Evolutionary conservation across 2,888 invertebrate genomes (phyloP), one percentile per base, ranked within the genome.

Genomic region (Noctua pronuba): DNA sequence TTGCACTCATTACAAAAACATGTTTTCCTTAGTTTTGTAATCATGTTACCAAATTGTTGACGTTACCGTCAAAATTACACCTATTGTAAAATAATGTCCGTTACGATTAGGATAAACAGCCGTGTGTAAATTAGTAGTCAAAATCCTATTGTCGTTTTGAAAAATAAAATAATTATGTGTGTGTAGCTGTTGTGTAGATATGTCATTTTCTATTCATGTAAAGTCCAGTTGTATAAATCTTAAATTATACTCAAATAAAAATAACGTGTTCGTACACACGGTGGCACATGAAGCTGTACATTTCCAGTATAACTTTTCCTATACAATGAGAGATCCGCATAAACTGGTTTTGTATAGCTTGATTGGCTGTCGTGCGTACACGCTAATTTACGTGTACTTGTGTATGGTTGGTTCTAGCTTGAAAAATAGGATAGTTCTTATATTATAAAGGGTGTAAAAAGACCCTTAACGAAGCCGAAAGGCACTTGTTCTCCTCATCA

Each of bases 1-100:
- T 75, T 66, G 67, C 46, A 70, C 64, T 77, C 55, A 73, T 69
- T 78, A 65, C 58, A 70, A 80, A 80, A 82, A 85, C 78, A 79
- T 77, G 73, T 83, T 84, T 77, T 70, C 31, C 65, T 70, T 55
- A 79, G 75, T 82, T 84, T 83, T 79, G 62, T 77, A 76, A 82
- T 77, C 77, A 77, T 70, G 73, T 82, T 69, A 85, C 72, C 83
- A 73, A 84, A 72, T 77, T 21, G 41, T 24, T 73, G 38, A 64
- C 68, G 38, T 28, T 66, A 38, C 41, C 13, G 21, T 24, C 16
- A 66, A 55, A 84, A 62, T 62, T 46, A 69, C 11, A 52, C 31
- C 11, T 64, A 35, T 58, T 80, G 38, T 55, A n/a, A 46, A 28
- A 64, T 65, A 76, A 67, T 75, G 55, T 49, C 28, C 21, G n/a